A percentile compares a stretch with the other conserved stretches of the same genome.
These are phyloP conservation scores for Allobates femoralis DNA, from an alignment of 2,797 vertebrate genomes.

Conservation along the genomic window DNA sequence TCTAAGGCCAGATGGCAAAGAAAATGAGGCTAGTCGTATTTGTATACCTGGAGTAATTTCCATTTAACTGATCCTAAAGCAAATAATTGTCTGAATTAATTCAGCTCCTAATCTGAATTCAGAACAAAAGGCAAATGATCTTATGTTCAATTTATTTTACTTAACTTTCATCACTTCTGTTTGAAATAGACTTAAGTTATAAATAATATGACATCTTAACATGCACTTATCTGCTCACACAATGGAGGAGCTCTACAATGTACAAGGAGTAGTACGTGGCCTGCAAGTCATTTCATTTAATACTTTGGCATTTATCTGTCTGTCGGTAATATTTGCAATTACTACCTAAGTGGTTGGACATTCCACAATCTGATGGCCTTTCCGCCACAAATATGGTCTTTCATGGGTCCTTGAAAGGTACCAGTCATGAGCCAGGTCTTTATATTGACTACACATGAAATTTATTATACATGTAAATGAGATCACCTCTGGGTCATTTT, in stretches of 20 bases:
- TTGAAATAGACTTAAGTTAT: slow-evolving; percentile 48
- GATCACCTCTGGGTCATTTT: too few species aligned
- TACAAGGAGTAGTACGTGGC: not conserved
- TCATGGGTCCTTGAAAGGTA: too few species aligned
- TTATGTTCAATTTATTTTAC: slow-evolving; percentile 55
- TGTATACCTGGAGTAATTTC: slow-evolving; percentile 60
- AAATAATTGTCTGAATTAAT: slow-evolving; percentile 61
- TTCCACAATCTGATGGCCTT: too few species aligned
- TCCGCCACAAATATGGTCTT: too few species aligned
- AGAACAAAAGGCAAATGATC: slow-evolving; percentile 50
- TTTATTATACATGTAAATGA: too few species aligned
- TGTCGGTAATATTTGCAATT: too few species aligned
- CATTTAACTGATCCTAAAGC: slow-evolving; percentile 59
- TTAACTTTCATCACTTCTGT: slow-evolving; percentile 58
- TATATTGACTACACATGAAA: too few species aligned
- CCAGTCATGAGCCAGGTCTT: too few species aligned
- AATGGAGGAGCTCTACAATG: not conserved
- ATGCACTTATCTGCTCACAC: not conserved
- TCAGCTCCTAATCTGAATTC: slow-evolving; percentile 51
- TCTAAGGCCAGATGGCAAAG: slow-evolving; percentile 58
- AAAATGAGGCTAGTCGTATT: slow-evolving; percentile 54
- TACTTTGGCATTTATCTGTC: not conserved
- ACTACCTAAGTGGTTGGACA: too few species aligned
- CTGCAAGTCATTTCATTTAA: not conserved
- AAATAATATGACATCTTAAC: slow-evolving; percentile 46